Conservation (phyloP, 2,113 vertebrate species). For the Prunella fulvescens region DNA sequence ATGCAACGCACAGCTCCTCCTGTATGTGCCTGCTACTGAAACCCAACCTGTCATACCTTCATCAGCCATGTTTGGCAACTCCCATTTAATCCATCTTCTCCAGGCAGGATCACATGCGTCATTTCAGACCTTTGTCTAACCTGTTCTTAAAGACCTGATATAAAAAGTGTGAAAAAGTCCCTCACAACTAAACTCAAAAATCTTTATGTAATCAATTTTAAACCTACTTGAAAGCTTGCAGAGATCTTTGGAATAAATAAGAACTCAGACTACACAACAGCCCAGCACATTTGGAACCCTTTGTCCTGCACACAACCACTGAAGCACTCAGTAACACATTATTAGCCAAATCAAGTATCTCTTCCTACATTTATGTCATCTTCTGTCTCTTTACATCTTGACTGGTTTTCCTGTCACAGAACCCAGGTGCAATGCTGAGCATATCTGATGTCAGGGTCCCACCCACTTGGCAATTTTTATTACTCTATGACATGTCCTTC, state of each 20-base stretch:
- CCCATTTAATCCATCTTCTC: constrained; percentile 10
- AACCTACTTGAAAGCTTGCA: neutral
- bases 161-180: neutral
- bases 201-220: neutral
- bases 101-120: neutral
- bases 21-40: neutral
- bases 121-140: neutral
- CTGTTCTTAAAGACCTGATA: neutral
- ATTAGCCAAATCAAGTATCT: neutral
- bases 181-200: neutral
- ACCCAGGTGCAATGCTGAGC: neutral
- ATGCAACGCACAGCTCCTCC: neutral
- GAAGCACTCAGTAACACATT: neutral
- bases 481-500: neutral
- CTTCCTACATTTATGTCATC: neutral
- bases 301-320: neutral
- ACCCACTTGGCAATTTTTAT: neutral
- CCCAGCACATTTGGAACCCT: neutral
- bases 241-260: neutral
- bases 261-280: neutral
- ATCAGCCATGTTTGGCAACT: neutral
- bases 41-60: neutral
- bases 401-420: neutral
- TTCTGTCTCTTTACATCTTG: neutral
- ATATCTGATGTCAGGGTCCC: neutral